Percentiles rank a stretch among this genome's conserved stretches.
Conservation (phyloP, 2,113 vertebrate genomes). For the Peromyscus californicus region DNA sequence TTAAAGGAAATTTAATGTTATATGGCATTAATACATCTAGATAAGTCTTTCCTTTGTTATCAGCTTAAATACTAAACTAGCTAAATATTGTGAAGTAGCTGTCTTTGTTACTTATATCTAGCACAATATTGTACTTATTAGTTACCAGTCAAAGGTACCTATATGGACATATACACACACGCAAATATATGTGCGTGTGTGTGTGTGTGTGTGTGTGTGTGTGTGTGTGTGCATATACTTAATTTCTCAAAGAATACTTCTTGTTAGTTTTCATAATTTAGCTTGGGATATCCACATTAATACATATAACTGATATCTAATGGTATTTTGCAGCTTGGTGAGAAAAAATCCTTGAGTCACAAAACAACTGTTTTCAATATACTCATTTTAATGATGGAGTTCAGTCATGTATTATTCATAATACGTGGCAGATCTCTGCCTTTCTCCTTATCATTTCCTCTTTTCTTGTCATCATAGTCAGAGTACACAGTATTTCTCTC, state of each 20-base stretch:
- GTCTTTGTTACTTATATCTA: background rate
- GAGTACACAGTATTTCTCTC: conserved; percentile 66
- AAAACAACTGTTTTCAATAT: conserved; percentile 1
- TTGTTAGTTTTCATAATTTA: conserved; percentile 30
- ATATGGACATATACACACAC: background rate
- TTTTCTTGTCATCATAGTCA: conserved; percentile 38
- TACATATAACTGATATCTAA: background rate
- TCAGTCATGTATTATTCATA: conserved; percentile 37
- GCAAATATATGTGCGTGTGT: background rate
- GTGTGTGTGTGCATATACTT: background rate
- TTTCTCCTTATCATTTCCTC: background rate
- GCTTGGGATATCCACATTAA: background rate
- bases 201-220: background rate
- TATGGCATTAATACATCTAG: background rate
- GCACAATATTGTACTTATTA: background rate
- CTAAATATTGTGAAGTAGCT: background rate
- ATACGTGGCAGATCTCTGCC: background rate
- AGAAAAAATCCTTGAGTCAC: conserved; percentile 31
- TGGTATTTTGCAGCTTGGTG: background rate
- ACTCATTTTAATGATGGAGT: background rate
- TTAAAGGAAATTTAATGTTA: conserved; percentile 37
- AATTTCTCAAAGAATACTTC: conserved; percentile 43
- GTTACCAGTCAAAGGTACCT: background rate
- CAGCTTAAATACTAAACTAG: conserved; percentile 38
- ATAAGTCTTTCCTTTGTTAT: background rate